These are phyloP conservation scores for Condylostylus longicornis DNA, from an alignment of 1,140 invertebrate species.

Conservation along the genomic window DNA sequence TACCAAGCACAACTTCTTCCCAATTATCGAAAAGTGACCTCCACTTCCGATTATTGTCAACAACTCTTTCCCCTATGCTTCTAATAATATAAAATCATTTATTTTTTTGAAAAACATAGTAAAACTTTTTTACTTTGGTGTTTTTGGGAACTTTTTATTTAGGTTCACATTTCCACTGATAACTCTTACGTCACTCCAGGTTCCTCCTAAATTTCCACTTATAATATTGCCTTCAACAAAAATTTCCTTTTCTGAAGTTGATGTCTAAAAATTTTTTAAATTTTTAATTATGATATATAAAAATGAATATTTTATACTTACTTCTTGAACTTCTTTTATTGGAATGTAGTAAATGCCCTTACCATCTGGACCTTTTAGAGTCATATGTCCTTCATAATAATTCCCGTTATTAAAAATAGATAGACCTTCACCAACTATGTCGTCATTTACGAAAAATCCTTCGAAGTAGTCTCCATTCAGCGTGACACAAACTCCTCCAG, in stretches of 20 bases:
- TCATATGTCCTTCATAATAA: constrained; percentile 77
- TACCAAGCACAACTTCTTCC: constrained; percentile 31
- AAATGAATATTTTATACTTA: not conserved
- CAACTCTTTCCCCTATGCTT: constrained; percentile 16
- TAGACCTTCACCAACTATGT: constrained; percentile 64
- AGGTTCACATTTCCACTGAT: constrained; percentile 54
- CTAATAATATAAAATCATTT: constrained; percentile 5
- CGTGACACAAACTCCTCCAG: constrained; percentile 73
- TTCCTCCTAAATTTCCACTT: constrained; percentile 48
- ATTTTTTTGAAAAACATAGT: not conserved
- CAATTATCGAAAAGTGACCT: constrained; percentile 24
- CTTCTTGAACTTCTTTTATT: constrained; percentile 38
- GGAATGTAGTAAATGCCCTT: constrained; percentile 64
- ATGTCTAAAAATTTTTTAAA: not conserved
- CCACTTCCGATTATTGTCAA: constrained; percentile 25
- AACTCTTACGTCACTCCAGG: constrained; percentile 72
- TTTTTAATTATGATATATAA: not conserved
- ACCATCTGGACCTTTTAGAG: constrained; percentile 40
- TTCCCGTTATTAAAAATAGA: constrained; percentile 80
- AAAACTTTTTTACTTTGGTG: constrained; percentile 40
- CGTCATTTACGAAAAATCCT: constrained; percentile 62
- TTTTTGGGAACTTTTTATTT: constrained; percentile 40
- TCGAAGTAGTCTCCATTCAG: constrained; percentile 82
- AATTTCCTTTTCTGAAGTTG: not conserved
- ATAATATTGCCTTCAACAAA: constrained; percentile 19